Evolutionary conservation across 2,888 invertebrate species (phyloP).

Genomic region (Heteropelma amictum): DNA sequence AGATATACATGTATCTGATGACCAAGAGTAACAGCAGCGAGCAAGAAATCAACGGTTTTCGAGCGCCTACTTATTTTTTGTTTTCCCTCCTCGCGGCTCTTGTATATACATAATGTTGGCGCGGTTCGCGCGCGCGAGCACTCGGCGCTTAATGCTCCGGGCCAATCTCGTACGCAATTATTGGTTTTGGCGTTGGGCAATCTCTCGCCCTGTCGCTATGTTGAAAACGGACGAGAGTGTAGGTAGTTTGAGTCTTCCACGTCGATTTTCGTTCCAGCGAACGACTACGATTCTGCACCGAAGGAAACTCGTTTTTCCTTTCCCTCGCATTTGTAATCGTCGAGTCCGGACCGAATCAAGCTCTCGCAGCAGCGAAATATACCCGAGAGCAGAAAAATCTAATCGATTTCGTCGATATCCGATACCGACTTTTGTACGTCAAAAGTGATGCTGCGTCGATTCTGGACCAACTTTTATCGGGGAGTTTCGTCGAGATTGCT

Average conservation of each 20-base stretch:
- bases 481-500: no score
- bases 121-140: constrained; percentile 29
- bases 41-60: constrained; percentile 70
- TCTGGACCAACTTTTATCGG: no score
- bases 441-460: no score
- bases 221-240: constrained; percentile 19
- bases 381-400: background rate
- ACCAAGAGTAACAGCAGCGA: constrained; percentile 2
- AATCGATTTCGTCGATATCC: no score
- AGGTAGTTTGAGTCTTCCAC: constrained; percentile 21
- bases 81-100: constrained; percentile 21
- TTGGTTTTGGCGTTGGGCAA: constrained; percentile 66
- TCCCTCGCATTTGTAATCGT: background rate
- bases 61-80: constrained; percentile 66
- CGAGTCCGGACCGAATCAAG: background rate
- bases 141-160: constrained; percentile 48
- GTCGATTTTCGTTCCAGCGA: constrained; percentile 21
- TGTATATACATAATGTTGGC: constrained; percentile 34
- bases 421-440: no score
- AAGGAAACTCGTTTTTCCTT: background rate
- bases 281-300: background rate
- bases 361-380: no score
- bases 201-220: constrained; percentile 43
- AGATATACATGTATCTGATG: constrained; percentile 7
- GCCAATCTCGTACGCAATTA: constrained; percentile 69